Evolutionary conservation across 2,797 vertebrate genomes (phyloP).

Genomic region (Acrossocheilus wenchowensis): DNA sequence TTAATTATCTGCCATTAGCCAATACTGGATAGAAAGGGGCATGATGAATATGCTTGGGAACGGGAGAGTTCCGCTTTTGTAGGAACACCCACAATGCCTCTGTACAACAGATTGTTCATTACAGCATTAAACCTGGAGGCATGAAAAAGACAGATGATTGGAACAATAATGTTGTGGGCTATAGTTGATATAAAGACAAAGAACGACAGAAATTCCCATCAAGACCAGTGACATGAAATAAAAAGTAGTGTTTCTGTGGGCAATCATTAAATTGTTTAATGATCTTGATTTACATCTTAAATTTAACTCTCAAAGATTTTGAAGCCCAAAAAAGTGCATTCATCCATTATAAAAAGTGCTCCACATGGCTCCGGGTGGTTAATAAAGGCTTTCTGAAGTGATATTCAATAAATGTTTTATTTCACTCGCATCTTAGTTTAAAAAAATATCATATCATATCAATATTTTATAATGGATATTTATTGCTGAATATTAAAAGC

Average conservation of each 20-base stretch:
- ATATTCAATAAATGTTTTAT: too few relatives aligned
- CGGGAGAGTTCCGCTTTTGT: neutral
- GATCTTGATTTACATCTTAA: neutral
- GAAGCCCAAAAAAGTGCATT: too few relatives aligned
- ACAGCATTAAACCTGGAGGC: neutral
- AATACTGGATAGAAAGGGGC: neutral
- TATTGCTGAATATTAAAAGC: too few relatives aligned
- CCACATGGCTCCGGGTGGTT: too few relatives aligned
- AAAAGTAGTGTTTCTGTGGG: neutral
- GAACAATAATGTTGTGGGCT: neutral
- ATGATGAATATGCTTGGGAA: conserved; percentile 12
- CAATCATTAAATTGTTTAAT: neutral
- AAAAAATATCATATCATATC: too few relatives aligned
- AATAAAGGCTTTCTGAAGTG: too few relatives aligned
- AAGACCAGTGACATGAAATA: neutral
- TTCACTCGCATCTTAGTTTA: too few relatives aligned
- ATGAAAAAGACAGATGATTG: neutral
- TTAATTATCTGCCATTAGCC: conserved; percentile 15
- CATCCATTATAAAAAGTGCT: too few relatives aligned
- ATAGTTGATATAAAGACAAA: neutral
- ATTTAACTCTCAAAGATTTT: neutral
- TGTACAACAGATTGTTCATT: neutral
- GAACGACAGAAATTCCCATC: neutral
- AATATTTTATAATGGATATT: too few relatives aligned
- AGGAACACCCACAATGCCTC: conserved; percentile 11